These are phyloP conservation scores for Catocala sponsa DNA, from an alignment of 2,888 invertebrate genomes.

Conservation along the genomic window DNA sequence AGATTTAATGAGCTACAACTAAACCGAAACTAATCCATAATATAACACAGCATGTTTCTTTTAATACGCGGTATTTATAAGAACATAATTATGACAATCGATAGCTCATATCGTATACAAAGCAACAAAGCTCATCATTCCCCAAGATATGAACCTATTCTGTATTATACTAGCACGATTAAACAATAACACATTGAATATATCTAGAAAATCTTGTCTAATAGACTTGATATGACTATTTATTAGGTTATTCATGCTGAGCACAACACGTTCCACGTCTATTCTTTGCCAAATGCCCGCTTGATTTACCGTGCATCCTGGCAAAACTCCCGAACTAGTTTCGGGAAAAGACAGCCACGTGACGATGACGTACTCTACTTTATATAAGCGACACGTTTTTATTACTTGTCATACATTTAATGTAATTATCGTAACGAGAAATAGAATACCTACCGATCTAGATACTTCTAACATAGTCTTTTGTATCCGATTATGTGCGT, in stretches of 20 bases:
- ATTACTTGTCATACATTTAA: no score
- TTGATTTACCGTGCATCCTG: constrained; percentile 58
- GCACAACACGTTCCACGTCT: constrained; percentile 51
- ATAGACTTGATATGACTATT: constrained; percentile 33
- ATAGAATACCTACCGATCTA: no score
- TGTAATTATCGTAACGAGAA: no score
- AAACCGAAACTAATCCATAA: no score
- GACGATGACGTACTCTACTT: neutral
- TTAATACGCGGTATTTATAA: no score
- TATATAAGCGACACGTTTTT: neutral
- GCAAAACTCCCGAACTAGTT: constrained; percentile 56
- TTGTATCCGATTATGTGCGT: no score
- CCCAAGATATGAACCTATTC: neutral
- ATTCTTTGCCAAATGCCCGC: constrained; percentile 63
- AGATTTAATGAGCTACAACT: no score
- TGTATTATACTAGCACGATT: constrained; percentile 14
- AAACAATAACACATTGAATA: constrained; percentile 19
- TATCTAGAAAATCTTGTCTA: constrained; percentile 17
- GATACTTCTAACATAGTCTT: no score
- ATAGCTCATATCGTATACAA: no score
- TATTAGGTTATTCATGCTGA: constrained; percentile 37
- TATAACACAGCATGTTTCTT: no score
- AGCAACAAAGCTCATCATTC: neutral
- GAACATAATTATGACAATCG: no score
- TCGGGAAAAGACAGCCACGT: constrained; percentile 1